Evolutionary conservation across 2,113 vertebrate genomes (phyloP).

Genomic region (Colinus virginianus): DNA sequence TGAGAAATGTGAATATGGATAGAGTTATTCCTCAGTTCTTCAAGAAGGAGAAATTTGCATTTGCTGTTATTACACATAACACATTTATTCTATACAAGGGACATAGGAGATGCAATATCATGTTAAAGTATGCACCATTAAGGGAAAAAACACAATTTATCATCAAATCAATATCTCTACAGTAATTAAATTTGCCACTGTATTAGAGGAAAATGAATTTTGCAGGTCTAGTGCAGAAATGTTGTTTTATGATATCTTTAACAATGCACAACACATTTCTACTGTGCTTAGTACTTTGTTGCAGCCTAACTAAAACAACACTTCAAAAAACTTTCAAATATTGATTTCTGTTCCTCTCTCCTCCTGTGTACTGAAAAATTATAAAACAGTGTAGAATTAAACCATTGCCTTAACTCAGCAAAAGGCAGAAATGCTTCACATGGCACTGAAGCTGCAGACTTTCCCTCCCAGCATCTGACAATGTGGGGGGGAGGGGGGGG

Average conservation of each 20-base stretch:
- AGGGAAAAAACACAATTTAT: not conserved
- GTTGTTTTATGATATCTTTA: not conserved
- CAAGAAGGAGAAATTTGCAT: not conserved
- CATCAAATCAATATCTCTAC: not conserved
- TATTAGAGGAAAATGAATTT: not conserved
- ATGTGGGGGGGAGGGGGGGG: not conserved
- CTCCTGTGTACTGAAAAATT: not conserved
- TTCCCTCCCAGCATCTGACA: not conserved
- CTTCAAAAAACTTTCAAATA: not conserved
- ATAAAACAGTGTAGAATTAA: not conserved
- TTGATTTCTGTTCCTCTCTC: not conserved
- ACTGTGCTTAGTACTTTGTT: not conserved
- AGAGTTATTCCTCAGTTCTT: not conserved
- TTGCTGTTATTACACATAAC: not conserved
- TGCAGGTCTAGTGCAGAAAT: not conserved
- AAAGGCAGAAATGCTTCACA: not conserved
- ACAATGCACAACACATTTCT: not conserved
- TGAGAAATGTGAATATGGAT: not conserved
- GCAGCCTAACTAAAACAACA: not conserved
- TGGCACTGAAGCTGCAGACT: not conserved
- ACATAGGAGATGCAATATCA: not conserved
- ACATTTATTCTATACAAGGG: not conserved
- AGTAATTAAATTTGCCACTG: not conserved
- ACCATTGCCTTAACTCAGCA: not conserved
- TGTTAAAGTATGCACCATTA: not conserved